Conservation (phyloP, 1,140 invertebrate genomes). For the Heliconius hermathena region DNA sequence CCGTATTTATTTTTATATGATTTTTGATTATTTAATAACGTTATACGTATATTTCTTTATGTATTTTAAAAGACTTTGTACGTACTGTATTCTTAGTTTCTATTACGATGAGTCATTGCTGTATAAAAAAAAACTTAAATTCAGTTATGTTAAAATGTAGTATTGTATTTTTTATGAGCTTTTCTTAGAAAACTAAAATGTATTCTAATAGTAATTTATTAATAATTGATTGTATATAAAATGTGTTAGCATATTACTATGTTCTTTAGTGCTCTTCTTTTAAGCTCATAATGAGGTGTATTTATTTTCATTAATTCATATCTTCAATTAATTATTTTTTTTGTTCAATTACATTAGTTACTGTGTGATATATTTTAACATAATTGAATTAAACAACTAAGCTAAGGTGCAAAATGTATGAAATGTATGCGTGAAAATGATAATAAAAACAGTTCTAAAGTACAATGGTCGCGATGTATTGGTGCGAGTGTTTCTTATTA, state of each 20-base stretch:
- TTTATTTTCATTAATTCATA: too few species aligned
- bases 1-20: too few species aligned
- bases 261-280: background rate
- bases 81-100: background rate
- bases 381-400: background rate
- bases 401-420: conserved; percentile 23
- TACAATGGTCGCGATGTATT: conserved; percentile 42
- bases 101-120: background rate
- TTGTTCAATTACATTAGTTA: too few species aligned
- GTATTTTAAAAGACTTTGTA: background rate
- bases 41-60: background rate
- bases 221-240: background rate
- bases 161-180: background rate
- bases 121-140: background rate
- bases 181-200: background rate
- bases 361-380: background rate
- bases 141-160: conserved; percentile 1
- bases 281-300: background rate
- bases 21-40: background rate
- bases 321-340: too few species aligned
- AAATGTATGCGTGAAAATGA: conserved; percentile 37
- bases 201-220: background rate
- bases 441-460: conserved; percentile 43
- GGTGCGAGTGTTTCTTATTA: conserved; percentile 67
- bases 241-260: background rate